These are phyloP conservation scores for Adineta ricciae DNA, from an alignment of 2,888 invertebrate genomes.

Conservation along the genomic window DNA sequence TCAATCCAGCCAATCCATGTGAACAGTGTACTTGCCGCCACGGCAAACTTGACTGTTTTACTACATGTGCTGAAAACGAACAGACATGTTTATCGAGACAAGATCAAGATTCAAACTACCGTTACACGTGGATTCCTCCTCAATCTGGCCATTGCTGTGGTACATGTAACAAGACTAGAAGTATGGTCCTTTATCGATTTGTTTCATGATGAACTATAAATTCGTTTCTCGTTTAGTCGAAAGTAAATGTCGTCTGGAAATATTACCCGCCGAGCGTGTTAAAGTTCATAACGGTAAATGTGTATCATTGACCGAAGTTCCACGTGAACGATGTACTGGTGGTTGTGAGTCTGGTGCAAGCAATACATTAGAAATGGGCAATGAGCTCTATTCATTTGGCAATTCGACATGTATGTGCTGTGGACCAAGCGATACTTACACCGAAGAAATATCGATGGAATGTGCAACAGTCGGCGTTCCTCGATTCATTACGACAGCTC, in stretches of 20 bases:
- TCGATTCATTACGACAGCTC: neutral
- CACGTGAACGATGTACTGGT: slow-evolving; percentile 11
- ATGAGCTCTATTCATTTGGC: neutral
- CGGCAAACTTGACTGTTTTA: neutral
- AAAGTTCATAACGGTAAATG: neutral
- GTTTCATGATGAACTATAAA: neutral
- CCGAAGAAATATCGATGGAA: neutral
- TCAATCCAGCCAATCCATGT: neutral
- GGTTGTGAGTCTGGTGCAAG: neutral
- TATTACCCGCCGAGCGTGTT: neutral
- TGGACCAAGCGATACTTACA: neutral
- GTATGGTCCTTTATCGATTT: neutral
- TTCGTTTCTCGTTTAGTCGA: neutral
- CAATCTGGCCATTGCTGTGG: neutral
- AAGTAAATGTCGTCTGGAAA: neutral
- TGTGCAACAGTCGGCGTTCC: neutral
- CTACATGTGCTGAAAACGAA: neutral
- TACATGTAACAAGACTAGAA: neutral
- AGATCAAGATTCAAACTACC: neutral
- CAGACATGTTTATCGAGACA: slow-evolving; percentile 3
- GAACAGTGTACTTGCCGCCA: neutral
- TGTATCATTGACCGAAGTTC: neutral
- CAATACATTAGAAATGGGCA: neutral
- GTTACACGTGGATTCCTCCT: slow-evolving; percentile 13
- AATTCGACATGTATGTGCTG: slow-evolving; percentile 10